These are phyloP conservation scores for Chiridota heheva DNA, from an alignment of 35 echinoderm and acorn worm genomes.

Conservation along the genomic window DNA sequence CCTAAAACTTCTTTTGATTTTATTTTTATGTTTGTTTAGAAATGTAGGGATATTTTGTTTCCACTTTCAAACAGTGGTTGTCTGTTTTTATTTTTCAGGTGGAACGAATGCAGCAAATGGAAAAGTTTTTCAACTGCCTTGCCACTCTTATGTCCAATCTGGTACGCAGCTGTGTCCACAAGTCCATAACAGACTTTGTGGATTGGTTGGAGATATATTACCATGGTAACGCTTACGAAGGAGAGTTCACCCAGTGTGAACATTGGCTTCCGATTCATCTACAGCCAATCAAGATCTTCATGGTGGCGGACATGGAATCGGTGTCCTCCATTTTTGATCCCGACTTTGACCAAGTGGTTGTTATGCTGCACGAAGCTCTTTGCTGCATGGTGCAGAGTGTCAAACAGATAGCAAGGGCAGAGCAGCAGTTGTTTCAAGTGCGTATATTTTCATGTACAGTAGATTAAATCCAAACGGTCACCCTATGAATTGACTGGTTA, in stretches of 20 bases:
- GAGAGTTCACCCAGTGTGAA: constrained; percentile 58
- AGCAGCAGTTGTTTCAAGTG: constrained; percentile 28
- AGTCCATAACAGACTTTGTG: constrained; percentile 82
- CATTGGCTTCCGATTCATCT: constrained; percentile 63
- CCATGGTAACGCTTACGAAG: constrained; percentile 75
- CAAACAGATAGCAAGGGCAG: constrained; percentile 57
- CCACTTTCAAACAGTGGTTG: too few species aligned
- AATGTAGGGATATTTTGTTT: too few species aligned
- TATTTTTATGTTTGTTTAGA: too few species aligned
- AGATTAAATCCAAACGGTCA: too few species aligned
- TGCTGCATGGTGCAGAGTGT: constrained; percentile 68
- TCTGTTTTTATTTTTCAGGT: constrained; percentile 45
- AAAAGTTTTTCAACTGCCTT: constrained; percentile 87
- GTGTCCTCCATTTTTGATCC: constrained; percentile 73
- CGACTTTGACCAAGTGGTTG: constrained; percentile 61
- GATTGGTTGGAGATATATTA: constrained; percentile 76
- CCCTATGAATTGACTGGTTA: too few species aligned
- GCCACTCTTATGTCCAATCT: constrained; percentile 95
- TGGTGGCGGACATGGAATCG: constrained; percentile 62
- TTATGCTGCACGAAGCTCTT: constrained; percentile 54
- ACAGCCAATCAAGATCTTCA: constrained; percentile 91
- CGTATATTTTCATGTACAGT: too few species aligned
- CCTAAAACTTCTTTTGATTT: too few species aligned
- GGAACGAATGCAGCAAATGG: constrained; percentile 86
- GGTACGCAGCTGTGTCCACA: constrained; percentile 59